Percentiles rank a stretch among this genome's conserved stretches.
These are phyloP conservation scores for Melitaea athalia DNA, from an alignment of 2,888 invertebrate species.

Conservation along the genomic window DNA sequence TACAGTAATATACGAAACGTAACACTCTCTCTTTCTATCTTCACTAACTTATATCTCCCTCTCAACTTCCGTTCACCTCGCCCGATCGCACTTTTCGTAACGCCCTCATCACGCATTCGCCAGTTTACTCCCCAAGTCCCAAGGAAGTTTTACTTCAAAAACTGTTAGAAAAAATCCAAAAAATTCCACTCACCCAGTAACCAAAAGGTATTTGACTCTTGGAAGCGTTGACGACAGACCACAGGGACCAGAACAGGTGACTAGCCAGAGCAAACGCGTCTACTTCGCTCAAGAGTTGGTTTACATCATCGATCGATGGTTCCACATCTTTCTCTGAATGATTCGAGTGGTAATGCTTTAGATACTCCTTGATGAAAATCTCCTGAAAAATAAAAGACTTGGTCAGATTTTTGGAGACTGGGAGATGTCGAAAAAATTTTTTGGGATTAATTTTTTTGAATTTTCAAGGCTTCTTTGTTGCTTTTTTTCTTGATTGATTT, in stretches of 20 bases:
- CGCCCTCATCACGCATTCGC: too few species aligned
- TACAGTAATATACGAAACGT: too few species aligned
- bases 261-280: conserved; percentile 92
- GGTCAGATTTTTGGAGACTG: conserved; percentile 24
- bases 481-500: background rate
- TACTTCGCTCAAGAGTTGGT: conserved; percentile 88
- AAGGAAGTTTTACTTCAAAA: too few species aligned
- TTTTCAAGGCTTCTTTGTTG: background rate
- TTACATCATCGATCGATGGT: conserved; percentile 79
- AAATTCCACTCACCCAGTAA: conserved; percentile 89
- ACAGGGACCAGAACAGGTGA: conserved; percentile 96
- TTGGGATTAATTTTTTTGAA: conserved; percentile 1
- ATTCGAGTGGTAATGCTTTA: conserved; percentile 61
- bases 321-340: conserved; percentile 48
- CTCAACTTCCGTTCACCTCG: too few species aligned
- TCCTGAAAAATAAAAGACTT: conserved; percentile 60
- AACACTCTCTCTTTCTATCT: too few species aligned
- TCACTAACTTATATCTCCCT: too few species aligned
- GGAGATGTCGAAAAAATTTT: background rate
- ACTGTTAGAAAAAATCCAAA: too few species aligned
- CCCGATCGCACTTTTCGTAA: too few species aligned
- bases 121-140: too few species aligned
- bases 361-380: conserved; percentile 81
- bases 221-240: conserved; percentile 94
- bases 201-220: conserved; percentile 96